Base-by-base conservation (phyloP, 2,113 vertebrate species). In the Rhinoderma darwinii region DNA sequence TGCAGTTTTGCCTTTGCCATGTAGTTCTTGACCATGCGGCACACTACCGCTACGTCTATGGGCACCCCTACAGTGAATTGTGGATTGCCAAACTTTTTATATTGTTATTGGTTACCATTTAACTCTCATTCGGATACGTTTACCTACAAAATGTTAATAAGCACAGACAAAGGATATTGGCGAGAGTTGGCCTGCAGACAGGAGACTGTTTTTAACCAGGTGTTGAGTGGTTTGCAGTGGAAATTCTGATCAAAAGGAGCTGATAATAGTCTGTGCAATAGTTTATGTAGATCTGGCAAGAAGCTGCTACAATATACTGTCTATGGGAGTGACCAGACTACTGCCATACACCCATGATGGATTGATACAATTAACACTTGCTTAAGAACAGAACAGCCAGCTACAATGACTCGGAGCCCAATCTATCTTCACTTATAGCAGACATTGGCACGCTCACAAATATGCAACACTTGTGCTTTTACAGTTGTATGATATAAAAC, bases 341-440 rank as follows among this genome's bases (percentile, higher is more conserved):
- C 79, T 82, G 79, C 79, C 79, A 66, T 82, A 66, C 30, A 25
- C 22, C 79, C 59, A 44, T 63, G 79, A 82, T 82, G 79, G 79
- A 82, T 82, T 44, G 79, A 30, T 82, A 63, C 79, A 82, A 82
- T 82, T 63, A 82, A 81, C 78, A 81, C 78, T 81, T 81, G 54
- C 54, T 61, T 59, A 61, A 22, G 56, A 81, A 80, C 76, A 80
- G 51, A 59, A 81, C 78, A 59, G 35, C 56, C 78, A 43, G 79
- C 79, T 44, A 43, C 35, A 10, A 82, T 82, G 79, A 82, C 25
- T 82, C 79, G 44, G 54, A 81, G 39, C 22, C 61, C 56, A 15
- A 63, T 82, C 56, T 44, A 41, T 82, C 79, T 39, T 43, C 79
- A 66, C 79, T 82, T 44, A 44, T 43, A 82, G 79, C 79, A 59